phyloP scores from a whole-genome alignment of 2,888 invertebrate genomes.

The Ennomos quercinarius region DNA sequence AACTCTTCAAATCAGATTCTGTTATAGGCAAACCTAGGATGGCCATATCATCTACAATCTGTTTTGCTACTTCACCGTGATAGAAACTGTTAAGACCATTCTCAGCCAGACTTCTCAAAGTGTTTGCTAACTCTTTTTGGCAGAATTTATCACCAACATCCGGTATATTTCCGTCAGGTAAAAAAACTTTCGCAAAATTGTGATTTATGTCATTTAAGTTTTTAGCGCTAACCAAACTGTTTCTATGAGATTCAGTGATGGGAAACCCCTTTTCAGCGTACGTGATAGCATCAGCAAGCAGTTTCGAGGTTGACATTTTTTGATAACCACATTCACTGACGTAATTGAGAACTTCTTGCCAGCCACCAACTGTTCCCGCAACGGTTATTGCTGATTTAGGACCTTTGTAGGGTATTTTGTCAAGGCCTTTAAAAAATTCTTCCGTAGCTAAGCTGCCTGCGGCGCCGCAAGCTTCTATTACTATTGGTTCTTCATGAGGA shows the following conservation, averaged over 20 bases:
- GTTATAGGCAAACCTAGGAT: slow-evolving; percentile 69
- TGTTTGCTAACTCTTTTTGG: slow-evolving; percentile 67
- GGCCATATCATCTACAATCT: slow-evolving; percentile 66
- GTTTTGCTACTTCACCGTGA: slow-evolving; percentile 64
- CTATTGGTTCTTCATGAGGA: slow-evolving; percentile 68
- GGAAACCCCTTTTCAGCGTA: slow-evolving; percentile 74
- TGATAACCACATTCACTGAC: slow-evolving; percentile 69
- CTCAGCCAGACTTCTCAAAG: slow-evolving; percentile 59
- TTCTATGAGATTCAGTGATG: slow-evolving; percentile 54
- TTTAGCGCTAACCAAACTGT: slow-evolving; percentile 33
- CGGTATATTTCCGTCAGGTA: slow-evolving; percentile 57
- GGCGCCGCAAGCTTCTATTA: slow-evolving; percentile 73
- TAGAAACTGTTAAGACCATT: slow-evolving; percentile 73
- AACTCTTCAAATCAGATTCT: slow-evolving; percentile 66
- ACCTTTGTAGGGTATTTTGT: slow-evolving; percentile 64
- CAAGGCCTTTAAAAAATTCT: slow-evolving; percentile 58
- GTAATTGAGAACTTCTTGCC: slow-evolving; percentile 76
- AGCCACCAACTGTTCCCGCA: slow-evolving; percentile 74
- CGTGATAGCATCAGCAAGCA: slow-evolving; percentile 68
- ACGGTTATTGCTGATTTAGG: slow-evolving; percentile 71
- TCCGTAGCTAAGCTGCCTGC: slow-evolving; percentile 68
- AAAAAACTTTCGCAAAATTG: slow-evolving; percentile 57
- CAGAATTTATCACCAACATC: slow-evolving; percentile 60
- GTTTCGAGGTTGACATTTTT: slow-evolving; percentile 56
- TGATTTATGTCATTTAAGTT: slow-evolving; percentile 21